A percentile compares a stretch with the other conserved stretches of the same genome.
Evolutionary conservation across 2,113 vertebrate genomes (phyloP).

Genomic region (Propithecus coquereli): DNA sequence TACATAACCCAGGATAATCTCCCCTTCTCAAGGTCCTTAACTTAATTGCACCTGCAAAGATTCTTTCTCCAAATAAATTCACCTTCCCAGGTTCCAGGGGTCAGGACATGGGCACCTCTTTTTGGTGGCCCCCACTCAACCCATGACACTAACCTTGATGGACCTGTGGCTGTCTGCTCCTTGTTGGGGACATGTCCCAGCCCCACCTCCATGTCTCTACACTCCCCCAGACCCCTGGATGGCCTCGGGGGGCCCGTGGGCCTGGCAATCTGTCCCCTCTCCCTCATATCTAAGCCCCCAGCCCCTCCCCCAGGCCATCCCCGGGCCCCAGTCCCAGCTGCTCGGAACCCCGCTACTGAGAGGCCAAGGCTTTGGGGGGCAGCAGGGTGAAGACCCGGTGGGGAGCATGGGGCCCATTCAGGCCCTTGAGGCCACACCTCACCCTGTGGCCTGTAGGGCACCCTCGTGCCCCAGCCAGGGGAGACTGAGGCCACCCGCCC

Average conservation of each 20-base stretch:
- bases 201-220: background rate
- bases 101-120: background rate
- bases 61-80: background rate
- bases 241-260: background rate
- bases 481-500: background rate
- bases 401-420: background rate
- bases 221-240: background rate
- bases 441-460: accelerated
- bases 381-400: too few species aligned
- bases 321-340: background rate
- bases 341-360: background rate
- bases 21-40: background rate
- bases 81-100: background rate
- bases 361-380: background rate
- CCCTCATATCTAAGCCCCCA: background rate
- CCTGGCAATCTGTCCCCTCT: background rate
- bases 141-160: accelerated
- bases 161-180: background rate
- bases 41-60: background rate
- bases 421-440: background rate
- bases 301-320: background rate
- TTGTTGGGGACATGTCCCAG: background rate
- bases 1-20: background rate
- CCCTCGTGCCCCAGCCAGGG: background rate
- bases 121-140: background rate